These are phyloP conservation scores for Phacellophora camtschatica DNA, from an alignment of 30 jellyfish, hydroid and myxozoan species.

Conservation along the genomic window DNA sequence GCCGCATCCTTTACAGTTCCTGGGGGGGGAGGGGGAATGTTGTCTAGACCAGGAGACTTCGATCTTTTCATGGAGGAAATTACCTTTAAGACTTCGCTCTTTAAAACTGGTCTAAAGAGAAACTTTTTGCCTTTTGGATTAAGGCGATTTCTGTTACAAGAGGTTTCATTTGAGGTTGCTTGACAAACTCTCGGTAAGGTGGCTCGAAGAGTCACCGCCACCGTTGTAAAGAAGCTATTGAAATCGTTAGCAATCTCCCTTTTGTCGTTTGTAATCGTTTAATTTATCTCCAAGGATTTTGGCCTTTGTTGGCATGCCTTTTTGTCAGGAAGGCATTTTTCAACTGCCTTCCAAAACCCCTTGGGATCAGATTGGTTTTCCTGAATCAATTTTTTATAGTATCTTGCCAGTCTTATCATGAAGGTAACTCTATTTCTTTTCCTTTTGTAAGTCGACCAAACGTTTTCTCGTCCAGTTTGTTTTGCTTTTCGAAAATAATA, in stretches of 20 bases:
- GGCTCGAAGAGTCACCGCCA: constrained; percentile 59
- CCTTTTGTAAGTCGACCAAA: constrained; percentile 43
- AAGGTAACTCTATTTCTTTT: constrained; percentile 22
- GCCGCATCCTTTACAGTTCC: constrained; percentile 65
- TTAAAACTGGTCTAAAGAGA: constrained; percentile 35
- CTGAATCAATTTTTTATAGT: constrained; percentile 23
- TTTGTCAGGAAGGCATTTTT: constrained; percentile 61
- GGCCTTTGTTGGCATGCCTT: constrained; percentile 47
- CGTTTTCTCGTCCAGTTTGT: constrained; percentile 12
- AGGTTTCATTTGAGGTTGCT: constrained; percentile 37
- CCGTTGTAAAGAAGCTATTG: constrained; percentile 51
- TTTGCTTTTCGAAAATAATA: constrained; percentile 36
- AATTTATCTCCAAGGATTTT: constrained; percentile 36
- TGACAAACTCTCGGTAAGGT: constrained; percentile 41
- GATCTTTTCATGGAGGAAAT: constrained; percentile 33
- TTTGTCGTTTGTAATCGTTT: constrained; percentile 53
- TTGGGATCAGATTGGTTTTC: constrained; percentile 59
- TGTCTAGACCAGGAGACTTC: constrained; percentile 67
- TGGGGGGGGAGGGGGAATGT: constrained; percentile 60
- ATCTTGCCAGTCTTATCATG: constrained; percentile 33
- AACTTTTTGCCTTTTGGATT: constrained; percentile 39
- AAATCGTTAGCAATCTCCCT: constrained; percentile 48
- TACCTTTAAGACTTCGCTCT: constrained; percentile 61
- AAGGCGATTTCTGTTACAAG: constrained; percentile 20
- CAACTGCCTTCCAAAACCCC: constrained; percentile 62